phyloP scores from a whole-genome alignment of 2,888 invertebrate genomes.

The Gerris lacustris region DNA sequence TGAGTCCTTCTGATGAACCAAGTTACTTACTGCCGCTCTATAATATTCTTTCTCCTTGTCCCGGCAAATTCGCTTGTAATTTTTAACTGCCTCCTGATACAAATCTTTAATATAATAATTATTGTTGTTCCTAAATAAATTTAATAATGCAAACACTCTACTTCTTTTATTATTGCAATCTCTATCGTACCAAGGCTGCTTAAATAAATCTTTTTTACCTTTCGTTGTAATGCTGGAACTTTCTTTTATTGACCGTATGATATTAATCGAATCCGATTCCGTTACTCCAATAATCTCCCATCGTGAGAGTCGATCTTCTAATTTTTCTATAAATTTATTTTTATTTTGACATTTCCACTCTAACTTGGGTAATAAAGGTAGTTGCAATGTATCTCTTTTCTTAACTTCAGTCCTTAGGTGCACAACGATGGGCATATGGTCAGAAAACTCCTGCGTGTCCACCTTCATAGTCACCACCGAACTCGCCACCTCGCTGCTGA shows the following conservation, averaged over 20 bases:
- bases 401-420: not conserved
- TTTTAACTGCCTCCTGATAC: not conserved
- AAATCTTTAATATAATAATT: not conserved
- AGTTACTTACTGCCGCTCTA: not conserved
- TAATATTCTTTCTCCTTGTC: not conserved
- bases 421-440: slow-evolving; percentile 11
- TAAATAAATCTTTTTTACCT: not conserved
- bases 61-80: not conserved
- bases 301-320: not conserved
- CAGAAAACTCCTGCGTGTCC: slow-evolving; percentile 7
- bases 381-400: not conserved
- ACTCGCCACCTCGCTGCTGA: not conserved
- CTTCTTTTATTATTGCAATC: not conserved
- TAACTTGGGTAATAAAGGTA: not conserved
- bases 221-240: not conserved
- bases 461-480: slow-evolving; percentile 6
- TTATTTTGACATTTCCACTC: not conserved
- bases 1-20: slow-evolving; percentile 8
- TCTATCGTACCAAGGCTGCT: slow-evolving; percentile 12
- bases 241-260: not conserved
- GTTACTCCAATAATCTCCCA: not conserved
- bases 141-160: slow-evolving; percentile 3
- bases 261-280: not conserved
- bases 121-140: slow-evolving; percentile 3
- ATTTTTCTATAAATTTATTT: not conserved